A percentile compares a stretch with the other conserved stretches of the same genome.
Conservation (phyloP, 2,888 invertebrate species). For the Agriopis leucophaearia region DNA sequence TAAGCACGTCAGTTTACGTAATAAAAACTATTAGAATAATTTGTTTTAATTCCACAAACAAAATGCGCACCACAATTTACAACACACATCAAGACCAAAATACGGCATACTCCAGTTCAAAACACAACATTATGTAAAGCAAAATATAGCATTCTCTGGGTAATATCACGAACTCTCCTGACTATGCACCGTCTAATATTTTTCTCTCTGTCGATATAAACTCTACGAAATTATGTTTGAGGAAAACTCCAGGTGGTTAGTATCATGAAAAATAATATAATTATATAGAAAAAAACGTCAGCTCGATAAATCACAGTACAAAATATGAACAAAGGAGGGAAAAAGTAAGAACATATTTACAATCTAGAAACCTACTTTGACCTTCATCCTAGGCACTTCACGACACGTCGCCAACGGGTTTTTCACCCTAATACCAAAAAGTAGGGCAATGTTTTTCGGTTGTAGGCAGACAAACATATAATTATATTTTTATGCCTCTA, state of each 20-base stretch:
- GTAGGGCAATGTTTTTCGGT: too few species aligned
- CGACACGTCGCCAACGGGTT: too few species aligned
- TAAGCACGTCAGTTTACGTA: too few species aligned
- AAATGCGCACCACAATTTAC: background rate
- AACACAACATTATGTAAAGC: slow-evolving; percentile 8
- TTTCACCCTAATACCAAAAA: too few species aligned
- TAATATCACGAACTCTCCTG: slow-evolving; percentile 2
- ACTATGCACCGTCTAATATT: slow-evolving; percentile 13
- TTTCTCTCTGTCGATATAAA: slow-evolving; percentile 7
- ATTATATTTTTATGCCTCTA: too few species aligned
- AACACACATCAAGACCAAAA: background rate
- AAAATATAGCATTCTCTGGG: slow-evolving; percentile 1
- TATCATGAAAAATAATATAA: slow-evolving; percentile 2
- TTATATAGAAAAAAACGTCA: background rate
- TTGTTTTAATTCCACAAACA: background rate
- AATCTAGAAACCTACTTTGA: background rate
- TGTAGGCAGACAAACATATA: too few species aligned
- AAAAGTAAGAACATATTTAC: background rate
- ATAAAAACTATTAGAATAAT: background rate
- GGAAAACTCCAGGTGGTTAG: slow-evolving; percentile 13
- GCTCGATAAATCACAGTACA: background rate
- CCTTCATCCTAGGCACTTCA: background rate
- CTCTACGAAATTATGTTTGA: slow-evolving; percentile 8
- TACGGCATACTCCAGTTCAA: background rate
- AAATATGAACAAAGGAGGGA: background rate